Conservation (phyloP, 2,797 vertebrate genomes). For the Enteromius unitaeniatus region DNA sequence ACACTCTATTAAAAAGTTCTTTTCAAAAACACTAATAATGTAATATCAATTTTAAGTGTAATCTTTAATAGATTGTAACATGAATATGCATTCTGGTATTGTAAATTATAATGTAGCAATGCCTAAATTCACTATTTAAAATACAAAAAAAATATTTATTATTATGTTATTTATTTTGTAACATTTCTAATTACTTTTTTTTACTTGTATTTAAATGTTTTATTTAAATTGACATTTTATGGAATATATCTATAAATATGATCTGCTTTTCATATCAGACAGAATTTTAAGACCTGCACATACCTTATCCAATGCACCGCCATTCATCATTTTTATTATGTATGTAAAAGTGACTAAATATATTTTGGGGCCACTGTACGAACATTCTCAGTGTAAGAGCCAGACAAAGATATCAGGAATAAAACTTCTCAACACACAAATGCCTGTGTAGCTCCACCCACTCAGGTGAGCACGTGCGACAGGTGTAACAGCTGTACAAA, state of each 20-base stretch:
- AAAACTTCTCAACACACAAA: background rate
- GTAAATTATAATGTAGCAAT: background rate
- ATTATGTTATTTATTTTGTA: too few relatives aligned
- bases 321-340: background rate
- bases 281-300: background rate
- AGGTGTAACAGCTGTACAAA: slow-evolving; percentile 23
- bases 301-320: background rate
- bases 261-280: background rate
- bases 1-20: background rate
- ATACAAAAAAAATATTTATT: background rate
- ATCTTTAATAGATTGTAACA: background rate
- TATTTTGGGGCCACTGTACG: background rate
- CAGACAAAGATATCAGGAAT: background rate
- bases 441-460: background rate
- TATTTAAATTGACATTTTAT: background rate
- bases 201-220: background rate
- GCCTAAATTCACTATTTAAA: background rate
- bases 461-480: background rate
- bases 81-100: background rate
- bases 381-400: background rate
- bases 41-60: background rate
- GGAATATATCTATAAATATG: background rate
- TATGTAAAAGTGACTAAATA: background rate
- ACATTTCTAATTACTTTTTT: background rate
- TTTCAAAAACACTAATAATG: background rate